These are phyloP conservation scores for Cossypha dichroa DNA, from an alignment of 2,797 vertebrate species.

Conservation along the genomic window DNA sequence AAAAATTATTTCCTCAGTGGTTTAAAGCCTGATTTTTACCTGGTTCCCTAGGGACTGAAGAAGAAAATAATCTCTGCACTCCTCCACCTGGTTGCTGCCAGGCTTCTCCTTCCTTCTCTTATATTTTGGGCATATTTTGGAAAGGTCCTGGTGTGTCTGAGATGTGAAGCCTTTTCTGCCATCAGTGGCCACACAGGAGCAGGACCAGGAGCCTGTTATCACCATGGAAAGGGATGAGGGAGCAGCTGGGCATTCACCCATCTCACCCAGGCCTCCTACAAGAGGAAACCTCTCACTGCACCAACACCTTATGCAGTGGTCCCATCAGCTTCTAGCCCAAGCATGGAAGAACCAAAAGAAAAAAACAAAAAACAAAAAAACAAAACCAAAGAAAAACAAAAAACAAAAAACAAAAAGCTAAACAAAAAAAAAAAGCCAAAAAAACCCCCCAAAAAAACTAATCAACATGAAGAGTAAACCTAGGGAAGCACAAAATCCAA, in stretches of 20 bases:
- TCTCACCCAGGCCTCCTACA: not conserved
- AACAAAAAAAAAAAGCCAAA: too few relatives aligned
- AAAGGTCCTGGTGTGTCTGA: not conserved
- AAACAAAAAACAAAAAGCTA: rapidly evolving
- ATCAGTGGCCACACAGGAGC: not conserved
- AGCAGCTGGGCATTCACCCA: not conserved
- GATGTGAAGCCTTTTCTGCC: not conserved
- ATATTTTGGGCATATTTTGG: not conserved
- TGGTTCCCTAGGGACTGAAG: not conserved
- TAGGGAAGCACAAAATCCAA: not conserved
- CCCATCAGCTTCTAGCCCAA: not conserved
- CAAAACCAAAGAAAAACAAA: not conserved
- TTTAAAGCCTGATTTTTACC: not conserved
- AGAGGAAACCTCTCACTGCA: not conserved
- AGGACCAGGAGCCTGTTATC: not conserved
- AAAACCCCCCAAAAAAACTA: not conserved
- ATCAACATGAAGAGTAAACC: not conserved
- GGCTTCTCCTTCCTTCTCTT: not conserved
- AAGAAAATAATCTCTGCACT: not conserved
- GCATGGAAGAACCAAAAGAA: not conserved
- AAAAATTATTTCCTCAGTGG: not conserved
- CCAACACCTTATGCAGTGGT: too few relatives aligned
- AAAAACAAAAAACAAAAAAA: not conserved
- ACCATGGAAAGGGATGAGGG: not conserved
- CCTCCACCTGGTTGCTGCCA: not conserved